phyloP scores from a whole-genome alignment of 2,888 invertebrate genomes.

The Leptopilina syphax region DNA sequence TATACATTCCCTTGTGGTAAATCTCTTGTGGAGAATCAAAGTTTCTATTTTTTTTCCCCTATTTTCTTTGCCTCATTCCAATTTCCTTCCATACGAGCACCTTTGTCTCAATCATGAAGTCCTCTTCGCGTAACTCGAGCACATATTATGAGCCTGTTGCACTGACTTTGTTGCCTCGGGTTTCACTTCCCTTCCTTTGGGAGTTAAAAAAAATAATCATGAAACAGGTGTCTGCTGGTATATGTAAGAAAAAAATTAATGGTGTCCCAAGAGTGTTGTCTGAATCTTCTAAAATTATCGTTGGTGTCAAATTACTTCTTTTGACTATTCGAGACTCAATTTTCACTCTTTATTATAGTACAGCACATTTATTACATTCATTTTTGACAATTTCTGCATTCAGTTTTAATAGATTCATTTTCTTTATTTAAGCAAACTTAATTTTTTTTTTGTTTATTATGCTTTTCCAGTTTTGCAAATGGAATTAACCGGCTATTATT shows the following conservation, averaged over 20 bases:
- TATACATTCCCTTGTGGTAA: too few relatives aligned
- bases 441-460: too few relatives aligned
- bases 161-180: constrained; percentile 35
- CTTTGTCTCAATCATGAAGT: constrained; percentile 19
- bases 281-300: neutral
- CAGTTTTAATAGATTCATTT: too few relatives aligned
- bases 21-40: too few relatives aligned
- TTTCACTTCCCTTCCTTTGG: neutral
- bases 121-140: constrained; percentile 35
- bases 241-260: neutral
- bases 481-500: neutral
- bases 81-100: neutral
- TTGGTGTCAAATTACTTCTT: neutral
- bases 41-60: neutral
- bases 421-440: too few relatives aligned
- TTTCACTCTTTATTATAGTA: too few relatives aligned
- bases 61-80: neutral
- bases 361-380: too few relatives aligned
- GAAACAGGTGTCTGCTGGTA: constrained; percentile 3
- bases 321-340: too few relatives aligned
- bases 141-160: constrained; percentile 36
- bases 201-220: neutral
- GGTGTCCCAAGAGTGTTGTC: neutral
- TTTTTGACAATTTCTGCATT: too few relatives aligned
- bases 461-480: neutral